phyloP scores from a whole-genome alignment of 2,113 vertebrate genomes.

The Seriola rivoliana region DNA sequence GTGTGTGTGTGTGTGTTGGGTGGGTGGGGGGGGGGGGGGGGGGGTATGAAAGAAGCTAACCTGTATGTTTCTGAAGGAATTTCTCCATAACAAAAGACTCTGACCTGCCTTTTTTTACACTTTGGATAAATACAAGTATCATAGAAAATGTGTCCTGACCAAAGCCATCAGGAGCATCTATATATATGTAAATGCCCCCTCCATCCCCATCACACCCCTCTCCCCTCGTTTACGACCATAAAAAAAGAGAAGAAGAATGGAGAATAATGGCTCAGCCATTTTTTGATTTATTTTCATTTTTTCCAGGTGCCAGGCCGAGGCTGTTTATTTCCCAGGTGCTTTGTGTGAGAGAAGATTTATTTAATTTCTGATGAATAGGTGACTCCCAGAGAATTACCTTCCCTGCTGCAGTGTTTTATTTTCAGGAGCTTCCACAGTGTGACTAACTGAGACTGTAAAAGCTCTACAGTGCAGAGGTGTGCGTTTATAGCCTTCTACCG shows the following conservation, averaged over 20 bases:
- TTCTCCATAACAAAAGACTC: constrained; percentile 33
- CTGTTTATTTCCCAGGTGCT: constrained; percentile 70
- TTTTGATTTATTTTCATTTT: constrained; percentile 66
- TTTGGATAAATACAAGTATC: constrained; percentile 32
- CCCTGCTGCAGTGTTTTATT: constrained; percentile 33
- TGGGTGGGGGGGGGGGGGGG: not conserved
- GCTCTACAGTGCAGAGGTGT: not conserved
- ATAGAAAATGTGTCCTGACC: constrained; percentile 40
- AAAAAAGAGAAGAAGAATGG: constrained; percentile 51
- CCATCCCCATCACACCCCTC: no score
- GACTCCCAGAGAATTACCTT: constrained; percentile 48
- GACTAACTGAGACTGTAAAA: not conserved
- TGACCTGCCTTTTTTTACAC: not conserved
- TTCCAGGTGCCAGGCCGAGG: constrained; percentile 25
- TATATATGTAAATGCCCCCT: constrained; percentile 75
- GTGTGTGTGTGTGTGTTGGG: not conserved
- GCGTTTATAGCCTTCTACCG: no score
- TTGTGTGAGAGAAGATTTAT: constrained; percentile 66
- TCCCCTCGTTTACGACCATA: constrained; percentile 29
- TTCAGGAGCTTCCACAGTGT: not conserved
- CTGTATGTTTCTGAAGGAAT: constrained; percentile 21
- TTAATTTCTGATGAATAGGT: constrained; percentile 68
- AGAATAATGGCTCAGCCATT: constrained; percentile 42
- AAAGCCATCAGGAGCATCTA: constrained; percentile 57
- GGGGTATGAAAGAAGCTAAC: not conserved